Evolutionary conservation across 35 echinoderm and acorn worm genomes (phyloP).

Genomic region (Eucidaris tribuloides): DNA sequence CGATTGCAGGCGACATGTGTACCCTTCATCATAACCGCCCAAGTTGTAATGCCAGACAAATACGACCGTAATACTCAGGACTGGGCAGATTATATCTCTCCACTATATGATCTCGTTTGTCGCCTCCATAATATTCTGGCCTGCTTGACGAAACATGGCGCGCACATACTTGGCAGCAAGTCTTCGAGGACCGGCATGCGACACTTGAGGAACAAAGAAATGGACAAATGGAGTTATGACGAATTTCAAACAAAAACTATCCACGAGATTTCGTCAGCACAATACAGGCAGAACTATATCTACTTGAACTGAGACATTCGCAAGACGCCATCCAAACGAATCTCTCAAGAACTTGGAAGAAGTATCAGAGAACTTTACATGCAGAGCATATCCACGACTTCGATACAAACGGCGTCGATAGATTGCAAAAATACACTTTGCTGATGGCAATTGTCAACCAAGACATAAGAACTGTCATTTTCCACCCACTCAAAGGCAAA

Average conservation of each 20-base stretch:
- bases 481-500: neutral
- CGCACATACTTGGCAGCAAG: neutral
- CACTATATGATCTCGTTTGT: neutral
- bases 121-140: neutral
- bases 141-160: neutral
- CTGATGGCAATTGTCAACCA: neutral
- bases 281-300: neutral
- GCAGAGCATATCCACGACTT: neutral
- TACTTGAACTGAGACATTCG: neutral
- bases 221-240: neutral
- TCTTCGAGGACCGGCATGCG: neutral
- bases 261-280: neutral
- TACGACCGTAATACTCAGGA: neutral
- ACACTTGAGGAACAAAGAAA: neutral
- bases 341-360: neutral
- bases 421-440: neutral
- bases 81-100: neutral
- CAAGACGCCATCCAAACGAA: neutral
- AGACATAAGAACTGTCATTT: neutral
- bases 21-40: too few relatives aligned
- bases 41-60: slow-evolving; percentile 2
- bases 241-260: neutral
- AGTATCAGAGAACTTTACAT: neutral
- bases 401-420: neutral
- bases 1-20: too few relatives aligned